Evolutionary conservation across 2,113 vertebrate species (phyloP), one percentile per base, ranked within the genome.

Genomic region (Perca fluviatilis): DNA sequence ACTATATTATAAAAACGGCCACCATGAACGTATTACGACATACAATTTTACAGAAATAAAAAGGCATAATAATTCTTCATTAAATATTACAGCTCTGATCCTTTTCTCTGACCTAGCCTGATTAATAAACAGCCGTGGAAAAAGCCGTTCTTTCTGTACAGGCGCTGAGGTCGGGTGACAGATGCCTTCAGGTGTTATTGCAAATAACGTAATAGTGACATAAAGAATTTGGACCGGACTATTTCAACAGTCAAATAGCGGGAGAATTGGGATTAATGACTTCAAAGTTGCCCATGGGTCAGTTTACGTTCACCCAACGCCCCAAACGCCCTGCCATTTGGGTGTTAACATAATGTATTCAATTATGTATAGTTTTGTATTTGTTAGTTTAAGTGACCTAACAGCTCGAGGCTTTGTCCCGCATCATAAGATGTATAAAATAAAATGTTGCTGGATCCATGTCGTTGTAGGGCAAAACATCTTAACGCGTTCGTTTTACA

Each of bases 181-280:
- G 82, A 62, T 82, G 74, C 79, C 16, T 88, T 82, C 74, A 75
- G 1, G 15, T 30, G 11, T 50, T 67, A 6, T 40, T 15, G 1
- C 4, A 33, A 56, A 62, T 11, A 70, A n/a, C 7, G 56, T 50
- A 61, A 69, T 25, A 27, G 5, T 63, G 6, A 7, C 0, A 0
- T 1, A 10, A 0, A 10, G 6, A 11, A 25, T 46, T 23, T 14
- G 23, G 61, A 51, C 53, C 6, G 4, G n/a, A 16, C 10, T 12
- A 13, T 19, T 40, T 43, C 3, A 14, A 53, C 8, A 53, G 6
- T 19, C 2, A 21, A 25, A 50, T 21, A 12, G 30, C 14, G 1
- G 43, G 8, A 14, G 8, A 9, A 7, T 16, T 1, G 8, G 27
- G 6, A 57, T 49, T 25, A 49, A 18, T 64, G 6, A 25, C 9